These are phyloP conservation scores for Drosophila mayaguana DNA, from an alignment of 2,888 invertebrate species.

Conservation along the genomic window DNA sequence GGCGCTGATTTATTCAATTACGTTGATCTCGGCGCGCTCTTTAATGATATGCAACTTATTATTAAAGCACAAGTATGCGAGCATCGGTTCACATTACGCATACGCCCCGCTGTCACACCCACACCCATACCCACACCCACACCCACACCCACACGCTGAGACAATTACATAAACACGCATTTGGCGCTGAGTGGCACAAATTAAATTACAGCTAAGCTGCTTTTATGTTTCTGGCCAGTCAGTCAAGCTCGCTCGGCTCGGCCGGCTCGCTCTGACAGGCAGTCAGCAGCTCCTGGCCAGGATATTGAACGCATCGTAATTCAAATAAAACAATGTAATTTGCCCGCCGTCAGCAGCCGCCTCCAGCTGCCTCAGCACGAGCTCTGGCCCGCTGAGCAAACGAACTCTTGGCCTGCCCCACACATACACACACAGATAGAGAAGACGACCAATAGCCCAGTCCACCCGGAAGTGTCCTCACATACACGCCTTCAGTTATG, in stretches of 20 bases:
- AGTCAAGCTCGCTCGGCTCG: conserved; percentile 1
- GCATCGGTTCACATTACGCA: conserved; percentile 36
- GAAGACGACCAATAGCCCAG: conserved; percentile 9
- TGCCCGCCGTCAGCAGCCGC: conserved; percentile 26
- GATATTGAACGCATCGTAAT: conserved; percentile 71
- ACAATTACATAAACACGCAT: conserved; percentile 76
- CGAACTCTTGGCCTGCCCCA: conserved; percentile 8
- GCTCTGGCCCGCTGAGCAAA: conserved; percentile 7
- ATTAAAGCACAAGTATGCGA: conserved; percentile 40
- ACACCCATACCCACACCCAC: not conserved
- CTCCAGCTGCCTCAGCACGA: conserved; percentile 25
- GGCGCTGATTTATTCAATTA: conserved; percentile 65
- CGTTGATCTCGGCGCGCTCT: conserved; percentile 40
- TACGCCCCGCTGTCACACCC: conserved; percentile 4
- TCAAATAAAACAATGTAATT: conserved; percentile 80
- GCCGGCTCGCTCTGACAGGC: conserved; percentile 2
- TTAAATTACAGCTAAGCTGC: conserved; percentile 77
- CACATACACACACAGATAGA: conserved; percentile 4
- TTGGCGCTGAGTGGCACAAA: conserved; percentile 68
- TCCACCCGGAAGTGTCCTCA: conserved; percentile 21
- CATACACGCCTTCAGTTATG: not conserved
- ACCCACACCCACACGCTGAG: conserved; percentile 19
- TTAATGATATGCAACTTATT: conserved; percentile 51
- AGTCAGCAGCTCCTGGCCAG: conserved; percentile 18
- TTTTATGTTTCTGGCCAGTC: conserved; percentile 64